Evolutionary conservation across 1,140 invertebrate genomes (phyloP).

Genomic region (Hyles vespertilio): DNA sequence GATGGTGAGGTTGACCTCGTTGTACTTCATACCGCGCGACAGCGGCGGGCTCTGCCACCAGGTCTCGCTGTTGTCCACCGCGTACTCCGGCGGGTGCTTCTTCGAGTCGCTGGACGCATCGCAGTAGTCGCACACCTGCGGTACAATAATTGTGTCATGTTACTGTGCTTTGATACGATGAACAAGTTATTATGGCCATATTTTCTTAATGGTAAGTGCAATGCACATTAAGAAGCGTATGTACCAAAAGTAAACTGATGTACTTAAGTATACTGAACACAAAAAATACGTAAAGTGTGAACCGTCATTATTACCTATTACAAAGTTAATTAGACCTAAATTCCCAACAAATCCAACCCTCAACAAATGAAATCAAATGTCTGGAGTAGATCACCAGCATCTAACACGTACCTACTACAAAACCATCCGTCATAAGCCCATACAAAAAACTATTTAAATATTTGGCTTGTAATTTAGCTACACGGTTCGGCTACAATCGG

Average conservation of each 20-base stretch:
- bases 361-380: not conserved
- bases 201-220: no score
- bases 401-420: no score
- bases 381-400: no score
- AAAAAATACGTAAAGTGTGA: not conserved
- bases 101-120: constrained; percentile 84
- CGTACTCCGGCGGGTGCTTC: constrained; percentile 91
- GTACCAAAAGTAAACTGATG: not conserved
- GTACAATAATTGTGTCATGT: no score
- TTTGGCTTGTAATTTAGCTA: no score
- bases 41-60: constrained; percentile 99
- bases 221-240: no score
- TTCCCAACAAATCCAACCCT: not conserved
- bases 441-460: no score
- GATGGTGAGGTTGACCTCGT: constrained; percentile 98
- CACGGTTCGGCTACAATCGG: no score
- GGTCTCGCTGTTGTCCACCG: constrained; percentile 95
- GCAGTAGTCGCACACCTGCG: constrained; percentile 95
- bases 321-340: not conserved
- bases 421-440: no score
- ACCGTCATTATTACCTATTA: not conserved
- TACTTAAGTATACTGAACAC: not conserved
- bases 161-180: no score
- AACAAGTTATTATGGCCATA: no score
- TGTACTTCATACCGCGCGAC: constrained; percentile 97